Base-by-base conservation (phyloP, 2,888 invertebrate genomes). In the Synergus laeviventris region DNA sequence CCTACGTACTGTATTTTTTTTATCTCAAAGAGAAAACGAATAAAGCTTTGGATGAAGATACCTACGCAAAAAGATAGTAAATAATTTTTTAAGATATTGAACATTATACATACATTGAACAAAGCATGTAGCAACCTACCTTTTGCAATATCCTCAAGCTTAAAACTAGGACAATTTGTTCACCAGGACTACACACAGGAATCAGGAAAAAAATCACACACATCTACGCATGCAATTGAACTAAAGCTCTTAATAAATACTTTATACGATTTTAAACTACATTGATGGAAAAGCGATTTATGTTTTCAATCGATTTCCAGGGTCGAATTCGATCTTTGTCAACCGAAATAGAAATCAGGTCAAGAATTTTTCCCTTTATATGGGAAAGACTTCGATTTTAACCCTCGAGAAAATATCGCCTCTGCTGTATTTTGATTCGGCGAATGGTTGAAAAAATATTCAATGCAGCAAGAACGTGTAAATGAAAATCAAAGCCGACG, bases 391-490 rank as follows among this genome's bases (percentile, higher is more conserved):
- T 70, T 12, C 31, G 49, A 70, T 9, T 70, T 31, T 49, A 70
- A 70, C 70, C 70, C 70, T 54, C 70, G 70, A 70, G n/a, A 70
- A 54, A 49, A 70, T 70, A 70, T 31, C 8, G 31, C 18, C 49
- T 70, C 70, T 49, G 31, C 70, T 70, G 70, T 49, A 70, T 70
- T 54, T 70, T 70, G 49, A 70, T 70, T 70, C n/a, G 49, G 36
- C n/a, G 70, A 70, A 70, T 70, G 70, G n/a, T 49, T 45, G 42
- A 16, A 64, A 73, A 74, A 60, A 76, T 42, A 66, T 64, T 31
- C 54, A 75, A 78, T 75, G 75, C 75, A 64, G 56, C 78, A 70
- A 80, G 59, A 74, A 62, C 54, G 74, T 62, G 61, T 73, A 73
- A 75, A 61, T 73, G 73, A 74, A 73, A 76, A 76, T 75, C 24